Evolutionary conservation across 2,888 invertebrate species (phyloP).

Genomic region (Melinaea marsaeus): DNA sequence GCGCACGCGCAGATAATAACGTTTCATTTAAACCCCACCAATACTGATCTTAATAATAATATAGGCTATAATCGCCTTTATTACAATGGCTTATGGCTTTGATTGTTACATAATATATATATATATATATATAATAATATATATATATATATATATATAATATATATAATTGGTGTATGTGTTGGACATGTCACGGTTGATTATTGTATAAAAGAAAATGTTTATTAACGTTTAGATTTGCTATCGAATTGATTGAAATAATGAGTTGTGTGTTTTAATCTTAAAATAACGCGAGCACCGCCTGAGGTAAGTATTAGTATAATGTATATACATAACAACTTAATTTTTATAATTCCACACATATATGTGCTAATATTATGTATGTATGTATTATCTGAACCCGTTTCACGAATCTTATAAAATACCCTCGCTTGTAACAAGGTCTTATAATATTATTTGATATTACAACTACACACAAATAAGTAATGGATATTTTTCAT

Average conservation of each 20-base stretch:
- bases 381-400: no score
- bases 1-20: slow-evolving; percentile 39
- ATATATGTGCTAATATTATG: no score
- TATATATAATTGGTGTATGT: slow-evolving; percentile 12
- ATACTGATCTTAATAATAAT: background rate
- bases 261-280: background rate
- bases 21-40: slow-evolving; percentile 27
- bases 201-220: slow-evolving; percentile 23
- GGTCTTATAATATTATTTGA: no score
- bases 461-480: no score
- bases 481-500: no score
- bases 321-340: no score
- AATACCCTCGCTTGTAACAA: no score
- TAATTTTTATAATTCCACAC: no score
- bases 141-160: no score
- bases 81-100: slow-evolving; percentile 9
- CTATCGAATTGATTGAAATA: slow-evolving; percentile 5
- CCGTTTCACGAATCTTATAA: no score
- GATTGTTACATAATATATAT: background rate
- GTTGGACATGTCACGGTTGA: slow-evolving; percentile 24
- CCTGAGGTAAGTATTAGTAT: no score
- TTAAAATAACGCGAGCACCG: no score
- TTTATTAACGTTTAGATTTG: slow-evolving; percentile 11
- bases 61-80: slow-evolving; percentile 9
- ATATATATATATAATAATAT: background rate